Conservation (phyloP, 2,888 invertebrate genomes). For the Diaprepes abbreviatus region DNA sequence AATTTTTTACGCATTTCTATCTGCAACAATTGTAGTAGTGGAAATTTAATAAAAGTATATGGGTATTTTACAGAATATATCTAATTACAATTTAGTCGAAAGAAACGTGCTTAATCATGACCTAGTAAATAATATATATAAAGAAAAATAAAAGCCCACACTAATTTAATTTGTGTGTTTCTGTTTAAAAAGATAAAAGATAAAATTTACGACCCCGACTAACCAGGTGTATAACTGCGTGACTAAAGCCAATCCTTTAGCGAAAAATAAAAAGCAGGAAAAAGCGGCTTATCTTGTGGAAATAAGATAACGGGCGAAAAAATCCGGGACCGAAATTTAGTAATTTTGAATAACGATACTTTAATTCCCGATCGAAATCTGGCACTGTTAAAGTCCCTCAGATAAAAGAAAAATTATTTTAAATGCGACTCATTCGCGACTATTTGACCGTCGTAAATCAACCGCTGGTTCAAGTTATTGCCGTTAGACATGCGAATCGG, state of each 20-base stretch:
- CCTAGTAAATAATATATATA: neutral
- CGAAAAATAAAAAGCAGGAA: constrained; percentile 27
- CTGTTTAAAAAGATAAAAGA: constrained; percentile 19
- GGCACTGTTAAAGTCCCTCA: constrained; percentile 25
- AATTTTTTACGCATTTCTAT: too few relatives aligned
- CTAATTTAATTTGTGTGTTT: constrained; percentile 20
- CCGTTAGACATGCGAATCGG: constrained; percentile 52
- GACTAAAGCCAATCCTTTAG: constrained; percentile 31
- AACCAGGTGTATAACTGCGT: constrained; percentile 34
- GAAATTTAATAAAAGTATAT: too few relatives aligned
- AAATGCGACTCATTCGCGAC: constrained; percentile 62
- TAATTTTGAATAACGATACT: constrained; percentile 52
- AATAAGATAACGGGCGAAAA: constrained; percentile 26
- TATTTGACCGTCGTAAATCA: constrained; percentile 56
- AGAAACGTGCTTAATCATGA: neutral
- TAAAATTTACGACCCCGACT: constrained; percentile 11
- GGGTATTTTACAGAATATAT: too few relatives aligned
- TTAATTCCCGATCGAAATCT: constrained; percentile 47
- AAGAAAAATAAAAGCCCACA: constrained; percentile 2
- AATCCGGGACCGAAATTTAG: constrained; percentile 44
- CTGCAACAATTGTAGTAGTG: too few relatives aligned
- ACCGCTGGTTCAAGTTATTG: constrained; percentile 55
- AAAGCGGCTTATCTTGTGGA: constrained; percentile 17
- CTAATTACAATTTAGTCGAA: too few relatives aligned
- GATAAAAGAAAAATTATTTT: constrained; percentile 61